These are phyloP conservation scores for Azemiops feae DNA, from an alignment of 2,113 vertebrate species.

Conservation along the genomic window DNA sequence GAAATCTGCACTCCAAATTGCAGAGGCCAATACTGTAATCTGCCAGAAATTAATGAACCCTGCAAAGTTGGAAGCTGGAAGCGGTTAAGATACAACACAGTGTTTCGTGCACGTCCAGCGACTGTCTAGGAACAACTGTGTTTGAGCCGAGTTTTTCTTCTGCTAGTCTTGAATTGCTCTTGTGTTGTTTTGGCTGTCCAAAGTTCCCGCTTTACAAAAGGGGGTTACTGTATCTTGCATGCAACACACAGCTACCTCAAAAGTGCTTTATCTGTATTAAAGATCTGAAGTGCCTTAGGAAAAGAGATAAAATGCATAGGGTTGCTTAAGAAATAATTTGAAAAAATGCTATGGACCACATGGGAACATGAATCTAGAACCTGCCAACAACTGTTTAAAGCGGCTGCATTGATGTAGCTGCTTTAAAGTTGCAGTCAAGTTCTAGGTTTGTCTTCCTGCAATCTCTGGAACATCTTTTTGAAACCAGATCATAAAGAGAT, in stretches of 20 bases:
- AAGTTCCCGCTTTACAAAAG: neutral
- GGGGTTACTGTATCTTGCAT: neutral
- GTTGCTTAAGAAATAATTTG: neutral
- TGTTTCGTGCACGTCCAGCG: neutral
- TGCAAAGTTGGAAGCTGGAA: neutral
- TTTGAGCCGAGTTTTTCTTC: neutral
- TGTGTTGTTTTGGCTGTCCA: neutral
- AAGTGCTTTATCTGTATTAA: neutral
- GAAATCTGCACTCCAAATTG: neutral
- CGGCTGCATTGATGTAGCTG: neutral
- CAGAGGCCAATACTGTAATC: neutral
- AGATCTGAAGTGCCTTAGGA: neutral
- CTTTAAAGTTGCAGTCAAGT: neutral
- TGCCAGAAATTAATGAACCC: neutral
- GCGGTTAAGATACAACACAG: neutral
- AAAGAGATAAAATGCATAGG: neutral
- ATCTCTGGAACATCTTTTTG: neutral
- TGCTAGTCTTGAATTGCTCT: neutral
- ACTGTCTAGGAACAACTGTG: neutral
- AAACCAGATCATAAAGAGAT: neutral
- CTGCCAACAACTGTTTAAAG: neutral
- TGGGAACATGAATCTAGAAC: neutral
- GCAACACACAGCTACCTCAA: neutral
- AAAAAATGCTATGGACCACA: neutral
- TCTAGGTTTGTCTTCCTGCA: neutral